Percentiles rank a stretch among this genome's conserved stretches.
Evolutionary conservation across 1,140 invertebrate species (phyloP).

Genomic region (Drosophila jambulina): DNA sequence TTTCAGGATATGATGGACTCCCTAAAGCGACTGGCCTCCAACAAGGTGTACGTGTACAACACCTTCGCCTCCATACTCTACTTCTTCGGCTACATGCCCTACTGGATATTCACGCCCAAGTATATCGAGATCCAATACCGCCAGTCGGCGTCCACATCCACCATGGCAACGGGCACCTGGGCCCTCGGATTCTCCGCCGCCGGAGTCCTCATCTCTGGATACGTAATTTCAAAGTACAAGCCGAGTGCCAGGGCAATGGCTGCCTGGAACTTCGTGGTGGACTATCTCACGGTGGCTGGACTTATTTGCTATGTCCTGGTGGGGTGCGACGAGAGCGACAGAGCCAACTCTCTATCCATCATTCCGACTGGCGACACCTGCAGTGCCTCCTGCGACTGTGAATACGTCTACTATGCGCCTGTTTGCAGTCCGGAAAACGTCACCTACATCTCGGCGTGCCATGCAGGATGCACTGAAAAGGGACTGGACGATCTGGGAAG

Average conservation of each 20-base stretch:
- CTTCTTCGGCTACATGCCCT: conserved; percentile 90
- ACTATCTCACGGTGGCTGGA: conserved; percentile 87
- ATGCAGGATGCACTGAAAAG: conserved; percentile 88
- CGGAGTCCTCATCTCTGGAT: conserved; percentile 89
- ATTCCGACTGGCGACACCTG: conserved; percentile 82
- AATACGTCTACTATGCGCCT: conserved; percentile 89
- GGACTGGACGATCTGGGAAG: conserved; percentile 62
- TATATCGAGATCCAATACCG: conserved; percentile 91
- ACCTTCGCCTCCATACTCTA: conserved; percentile 89
- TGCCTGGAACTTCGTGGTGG: conserved; percentile 90
- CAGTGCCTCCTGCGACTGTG: conserved; percentile 88
- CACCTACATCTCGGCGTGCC: conserved; percentile 90
- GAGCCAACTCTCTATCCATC: conserved; percentile 41
- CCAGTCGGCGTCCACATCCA: conserved; percentile 89
- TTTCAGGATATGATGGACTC: conserved; percentile 57
- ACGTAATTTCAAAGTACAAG: conserved; percentile 89
- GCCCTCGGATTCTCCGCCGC: conserved; percentile 90
- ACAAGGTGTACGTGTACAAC: conserved; percentile 89
- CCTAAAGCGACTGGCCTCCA: conserved; percentile 85
- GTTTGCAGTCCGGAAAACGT: conserved; percentile 87
- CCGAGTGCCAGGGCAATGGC: conserved; percentile 89
- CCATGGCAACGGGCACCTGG: conserved; percentile 89
- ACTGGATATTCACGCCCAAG: conserved; percentile 91
- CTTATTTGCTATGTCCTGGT: conserved; percentile 89
- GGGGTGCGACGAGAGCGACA: conserved; percentile 87